Percentiles rank a stretch among this genome's conserved stretches.
Conservation (phyloP, 2,113 vertebrate species). For the Crotalus viridis region DNA sequence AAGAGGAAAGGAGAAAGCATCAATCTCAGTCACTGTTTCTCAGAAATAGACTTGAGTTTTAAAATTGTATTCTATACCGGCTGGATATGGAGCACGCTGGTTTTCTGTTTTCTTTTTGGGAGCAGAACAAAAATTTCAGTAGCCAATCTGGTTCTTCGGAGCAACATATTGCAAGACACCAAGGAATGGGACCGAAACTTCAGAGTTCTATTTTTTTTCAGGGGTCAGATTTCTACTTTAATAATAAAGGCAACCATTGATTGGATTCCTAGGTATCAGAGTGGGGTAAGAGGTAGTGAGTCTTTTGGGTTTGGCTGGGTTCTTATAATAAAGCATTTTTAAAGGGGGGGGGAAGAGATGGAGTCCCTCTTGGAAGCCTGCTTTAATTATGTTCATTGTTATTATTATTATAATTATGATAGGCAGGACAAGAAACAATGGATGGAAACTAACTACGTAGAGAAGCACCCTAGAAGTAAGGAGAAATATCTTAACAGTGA, state of each 20-base stretch:
- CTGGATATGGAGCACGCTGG: not conserved
- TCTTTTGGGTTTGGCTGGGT: not conserved
- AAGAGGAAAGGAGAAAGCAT: not conserved
- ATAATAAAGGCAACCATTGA: not conserved
- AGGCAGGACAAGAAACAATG: no score
- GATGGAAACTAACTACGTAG: no score
- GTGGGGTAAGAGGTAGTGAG: not conserved
- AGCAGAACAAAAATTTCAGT: not conserved
- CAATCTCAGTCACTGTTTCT: not conserved
- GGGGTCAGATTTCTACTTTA: not conserved
- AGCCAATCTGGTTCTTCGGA: not conserved
- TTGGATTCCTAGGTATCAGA: not conserved
- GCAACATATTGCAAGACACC: not conserved
- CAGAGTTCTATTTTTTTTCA: not conserved
- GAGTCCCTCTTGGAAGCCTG: not conserved
- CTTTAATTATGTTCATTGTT: not conserved
- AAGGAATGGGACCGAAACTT: not conserved
- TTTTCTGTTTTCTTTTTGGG: not conserved
- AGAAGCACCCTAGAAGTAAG: no score
- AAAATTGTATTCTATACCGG: not conserved
- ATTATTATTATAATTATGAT: no score
- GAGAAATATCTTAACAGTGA: no score
- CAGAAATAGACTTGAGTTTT: not conserved
- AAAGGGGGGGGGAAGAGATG: not conserved
- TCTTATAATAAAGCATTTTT: not conserved